Base-by-base conservation (phyloP, 2,797 vertebrate genomes). In the Lacerta bilineata region DNA sequence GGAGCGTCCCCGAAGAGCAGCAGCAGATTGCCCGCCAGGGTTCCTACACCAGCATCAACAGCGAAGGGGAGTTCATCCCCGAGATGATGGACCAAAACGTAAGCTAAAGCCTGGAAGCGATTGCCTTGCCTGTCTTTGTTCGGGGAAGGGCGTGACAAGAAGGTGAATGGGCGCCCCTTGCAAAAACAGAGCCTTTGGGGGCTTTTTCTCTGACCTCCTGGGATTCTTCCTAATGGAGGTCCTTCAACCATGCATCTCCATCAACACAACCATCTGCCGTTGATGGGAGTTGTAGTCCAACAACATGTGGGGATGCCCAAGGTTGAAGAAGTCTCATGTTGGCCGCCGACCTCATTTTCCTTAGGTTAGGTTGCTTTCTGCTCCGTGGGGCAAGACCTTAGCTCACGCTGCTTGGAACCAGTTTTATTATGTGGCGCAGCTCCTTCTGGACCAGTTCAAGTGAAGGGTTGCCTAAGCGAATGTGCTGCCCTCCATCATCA, bases 41-140 rank as follows among this genome's bases (percentile, higher is more conserved):
- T n/a, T 99, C 98, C 84, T 98, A 98, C 91, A 98, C 98, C 94
- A 98, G 98, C 96, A 98, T 99, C 94, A 97, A 98, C 96, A 98
- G 98, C 0, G 98, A 99, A 92, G 98, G 98, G 8, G 98, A 98
- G 94, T 99, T 98, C 96, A 99, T 99, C 95, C 98, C 98, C 0
- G 98, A 99, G 95, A 98, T 93, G 89, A 97, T 97, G 80, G 98
- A 98, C 90, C 98, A 97, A 90, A 98, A 97, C 0, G 98, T 98
- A 95, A 98, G 39, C 85, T 13, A 15, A 20, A 33, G 2, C 0
- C 0, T 0, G 9, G 0, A 81, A 13, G 33, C 27, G 33, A 4
- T 13, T 20, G 33, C 59, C 23, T 2, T 20, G 2, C 33, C 10
- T 36, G 33, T 6, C 33, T 41, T 25, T 75, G 13, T 8, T 75